Evolutionary conservation across 2,797 vertebrate species (phyloP).

Genomic region (Anisognathus igniventris): DNA sequence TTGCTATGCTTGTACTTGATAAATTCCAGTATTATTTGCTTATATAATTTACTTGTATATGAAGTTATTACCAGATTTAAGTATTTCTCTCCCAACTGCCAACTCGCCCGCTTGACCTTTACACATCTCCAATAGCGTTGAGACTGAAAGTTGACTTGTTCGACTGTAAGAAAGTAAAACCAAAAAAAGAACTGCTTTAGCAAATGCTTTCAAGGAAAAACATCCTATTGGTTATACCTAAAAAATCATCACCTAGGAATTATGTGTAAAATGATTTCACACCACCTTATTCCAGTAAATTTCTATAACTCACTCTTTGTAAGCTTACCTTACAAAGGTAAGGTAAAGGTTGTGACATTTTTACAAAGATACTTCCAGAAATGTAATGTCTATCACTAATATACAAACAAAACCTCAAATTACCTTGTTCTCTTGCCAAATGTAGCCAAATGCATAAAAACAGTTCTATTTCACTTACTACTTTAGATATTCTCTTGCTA

Average conservation of each 20-base stretch:
- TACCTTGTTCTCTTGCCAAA: not conserved
- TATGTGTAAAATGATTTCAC: not conserved
- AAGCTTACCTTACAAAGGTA: not conserved
- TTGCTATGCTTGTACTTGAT: not conserved
- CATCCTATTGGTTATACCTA: not conserved
- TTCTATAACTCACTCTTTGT: not conserved
- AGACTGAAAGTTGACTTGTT: conserved; percentile 89
- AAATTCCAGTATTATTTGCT: not conserved
- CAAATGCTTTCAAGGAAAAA: not conserved
- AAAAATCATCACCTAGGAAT: not conserved
- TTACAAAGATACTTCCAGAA: not conserved
- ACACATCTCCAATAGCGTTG: conserved; percentile 86
- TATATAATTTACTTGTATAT: not conserved
- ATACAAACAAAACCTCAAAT: not conserved
- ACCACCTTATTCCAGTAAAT: not conserved
- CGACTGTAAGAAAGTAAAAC: conserved; percentile 73
- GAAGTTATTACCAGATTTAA: conserved; percentile 83
- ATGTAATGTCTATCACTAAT: not conserved
- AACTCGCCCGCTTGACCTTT: conserved; percentile 88
- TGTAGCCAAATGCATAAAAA: not conserved
- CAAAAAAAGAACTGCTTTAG: not conserved
- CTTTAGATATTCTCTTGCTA: not conserved
- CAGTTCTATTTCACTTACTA: not conserved
- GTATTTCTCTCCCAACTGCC: conserved; percentile 88
- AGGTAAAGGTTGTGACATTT: not conserved